These are phyloP conservation scores for Leptinotarsa tumamoca DNA, from an alignment of 2,888 invertebrate species.

Conservation along the genomic window DNA sequence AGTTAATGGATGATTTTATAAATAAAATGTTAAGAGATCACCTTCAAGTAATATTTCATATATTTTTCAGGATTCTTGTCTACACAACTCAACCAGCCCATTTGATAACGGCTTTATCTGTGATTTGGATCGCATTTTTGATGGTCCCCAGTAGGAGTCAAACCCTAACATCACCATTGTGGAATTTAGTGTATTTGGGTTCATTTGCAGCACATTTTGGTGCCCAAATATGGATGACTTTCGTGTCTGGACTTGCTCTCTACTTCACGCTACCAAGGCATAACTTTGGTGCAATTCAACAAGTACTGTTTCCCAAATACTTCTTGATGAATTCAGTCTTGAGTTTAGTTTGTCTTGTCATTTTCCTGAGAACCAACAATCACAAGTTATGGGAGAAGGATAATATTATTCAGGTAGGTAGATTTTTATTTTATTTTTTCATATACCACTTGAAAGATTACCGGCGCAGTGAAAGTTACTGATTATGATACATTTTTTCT, in stretches of 20 bases:
- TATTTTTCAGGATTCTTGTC: slow-evolving; percentile 75
- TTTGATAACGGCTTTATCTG: slow-evolving; percentile 76
- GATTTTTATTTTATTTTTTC: neutral
- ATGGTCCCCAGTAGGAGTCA: slow-evolving; percentile 64
- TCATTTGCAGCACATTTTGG: slow-evolving; percentile 87
- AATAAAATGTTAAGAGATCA: neutral
- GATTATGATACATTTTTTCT: neutral
- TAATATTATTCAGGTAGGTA: slow-evolving; percentile 69
- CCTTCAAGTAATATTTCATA: neutral
- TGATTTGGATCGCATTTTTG: slow-evolving; percentile 69
- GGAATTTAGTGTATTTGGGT: slow-evolving; percentile 79
- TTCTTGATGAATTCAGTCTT: slow-evolving; percentile 83
- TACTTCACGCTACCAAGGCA: slow-evolving; percentile 89
- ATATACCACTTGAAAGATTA: neutral
- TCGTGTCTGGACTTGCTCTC: slow-evolving; percentile 87
- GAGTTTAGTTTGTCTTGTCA: slow-evolving; percentile 78
- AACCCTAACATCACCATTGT: slow-evolving; percentile 63
- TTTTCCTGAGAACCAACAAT: slow-evolving; percentile 77
- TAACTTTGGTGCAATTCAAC: slow-evolving; percentile 88
- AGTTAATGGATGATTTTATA: no score
- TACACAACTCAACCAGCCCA: slow-evolving; percentile 84
- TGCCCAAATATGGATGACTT: slow-evolving; percentile 93
- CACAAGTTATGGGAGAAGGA: slow-evolving; percentile 65
- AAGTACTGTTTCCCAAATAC: slow-evolving; percentile 87
- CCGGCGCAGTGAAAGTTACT: neutral